Evolutionary conservation across 2,113 vertebrate species (phyloP), one percentile per base, ranked within the genome.

Genomic region (Gavialis gangeticus): DNA sequence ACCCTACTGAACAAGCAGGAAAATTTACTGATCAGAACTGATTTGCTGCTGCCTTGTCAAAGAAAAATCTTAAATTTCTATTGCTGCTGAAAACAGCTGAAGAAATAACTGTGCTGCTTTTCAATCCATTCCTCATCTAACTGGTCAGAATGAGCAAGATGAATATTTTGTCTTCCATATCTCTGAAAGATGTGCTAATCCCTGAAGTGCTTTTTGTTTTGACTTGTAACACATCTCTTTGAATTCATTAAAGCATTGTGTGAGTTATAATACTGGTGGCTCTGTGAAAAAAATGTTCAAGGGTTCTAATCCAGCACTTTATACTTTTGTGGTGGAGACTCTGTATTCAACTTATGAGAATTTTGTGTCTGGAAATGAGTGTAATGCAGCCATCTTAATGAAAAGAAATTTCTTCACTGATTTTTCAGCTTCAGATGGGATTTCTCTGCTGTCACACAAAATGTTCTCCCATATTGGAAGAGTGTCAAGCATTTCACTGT

Each of bases 11-110:
- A 69, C 64, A 93, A 82, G 91, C 62, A 89, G 80, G 71, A 91
- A 96, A 93, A 93, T 93, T 85, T 95, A 73, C 85, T 93, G 89
- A 86, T 88, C 83, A 82, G 71, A 92, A 92, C 17, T 96, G 24
- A 96, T 95, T 91, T 96, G 76, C 64, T 86, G 75, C 83, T 86
- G 57, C 76, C 60, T 66, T 88, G 87, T 80, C 83, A 86, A 84
- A 88, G 37, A 89, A 93, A 93, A 94, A 93, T 22, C 28, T 88
- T 69, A 71, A 92, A 92, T 86, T 79, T 54, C 6, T 19, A 89
- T 82, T 73, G 69, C 64, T 86, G 57, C 14, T 86, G 62, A 62
- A 77, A 93, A 80, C 24, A 82, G 75, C 22, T 16, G 63, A 30
- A 86, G 66, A 84, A 91, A 90, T 88, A 90, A 14, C 5, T 56